Base-by-base conservation (phyloP, 2,797 vertebrate genomes). In the Gorsachius magnificus region DNA sequence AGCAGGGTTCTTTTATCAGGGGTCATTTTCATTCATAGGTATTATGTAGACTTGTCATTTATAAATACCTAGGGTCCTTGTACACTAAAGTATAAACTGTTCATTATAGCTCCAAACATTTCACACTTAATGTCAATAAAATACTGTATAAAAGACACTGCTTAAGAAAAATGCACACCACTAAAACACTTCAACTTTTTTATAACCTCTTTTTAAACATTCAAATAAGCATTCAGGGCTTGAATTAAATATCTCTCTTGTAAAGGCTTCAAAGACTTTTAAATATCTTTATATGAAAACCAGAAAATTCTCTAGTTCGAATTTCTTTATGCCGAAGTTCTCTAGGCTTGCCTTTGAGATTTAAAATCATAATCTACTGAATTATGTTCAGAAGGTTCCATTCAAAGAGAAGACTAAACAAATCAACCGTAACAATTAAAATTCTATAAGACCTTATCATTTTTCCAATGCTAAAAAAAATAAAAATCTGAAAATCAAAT, bases 1-100 rank as follows among this genome's bases (percentile, higher is more conserved):
- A 96, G 82, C 94, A 83, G 41, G 80, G 46, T 96, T 96, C 86
- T 93, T 88, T 91, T 97, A 97, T 87, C 93, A 93, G 87, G 95
- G 94, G 93, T 98, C 95, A 97, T 98, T 97, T 97, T 97, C 94
- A 96, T 96, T 97, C 96, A 97, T 50, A 88, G 82, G 14, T 94
- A 91, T 97, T 96, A 91, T 96, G 95, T 85, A 97, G 78, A 93
- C 54, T 74, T 97, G 94, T 81, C 95, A 94, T 96, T 92, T 96
- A 90, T 96, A 97, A 98, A 95, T 87, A 95, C 65, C 95, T 84
- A 53, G 74, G 70, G 93, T 97, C 85, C 46, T 95, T 93, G 86
- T 92, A 98, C 22, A 57, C 64, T 93, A 90, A 95, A 94, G 89
- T 93, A 94, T 97, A 97, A 96, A 95, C 79, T 95, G 85, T 91